A percentile compares a stretch with the other conserved stretches of the same genome.
phyloP scores from a whole-genome alignment of 2,797 vertebrate genomes.

The Sandelia bainsii region DNA sequence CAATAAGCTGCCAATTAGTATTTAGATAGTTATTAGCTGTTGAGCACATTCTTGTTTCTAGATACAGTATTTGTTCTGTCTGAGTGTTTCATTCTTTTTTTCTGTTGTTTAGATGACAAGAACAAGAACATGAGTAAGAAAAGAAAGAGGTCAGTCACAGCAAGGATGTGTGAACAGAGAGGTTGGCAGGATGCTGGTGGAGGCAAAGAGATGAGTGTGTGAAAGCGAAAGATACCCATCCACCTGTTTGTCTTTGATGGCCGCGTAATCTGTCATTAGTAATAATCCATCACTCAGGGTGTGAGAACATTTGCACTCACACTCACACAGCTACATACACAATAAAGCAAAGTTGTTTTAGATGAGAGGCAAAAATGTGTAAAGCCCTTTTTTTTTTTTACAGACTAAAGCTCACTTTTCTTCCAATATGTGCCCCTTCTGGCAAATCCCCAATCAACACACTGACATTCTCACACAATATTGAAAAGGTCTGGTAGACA shows the following conservation, averaged over 20 bases:
- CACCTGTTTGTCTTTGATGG: conserved; percentile 54
- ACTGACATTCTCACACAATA: conserved; percentile 72
- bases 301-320: conserved; percentile 9
- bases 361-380: conserved; percentile 43
- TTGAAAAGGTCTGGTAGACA: conserved; percentile 78
- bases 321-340: conserved; percentile 1
- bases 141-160: conserved; percentile 38
- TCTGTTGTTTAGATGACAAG: conserved; percentile 15
- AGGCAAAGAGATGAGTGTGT: conserved; percentile 25
- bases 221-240: conserved; percentile 33
- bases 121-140: conserved; percentile 17
- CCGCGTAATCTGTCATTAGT: conserved; percentile 38
- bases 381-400: conserved; percentile 18
- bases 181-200: conserved; percentile 37
- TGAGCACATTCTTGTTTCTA: conserved; percentile 23
- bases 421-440: conserved; percentile 48
- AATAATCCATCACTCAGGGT: conserved; percentile 41
- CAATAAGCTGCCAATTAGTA: conserved; percentile 40
- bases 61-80: conserved; percentile 7
- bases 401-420: conserved; percentile 57
- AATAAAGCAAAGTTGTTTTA: conserved; percentile 37
- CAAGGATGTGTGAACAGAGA: conserved; percentile 33
- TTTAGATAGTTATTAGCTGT: conserved; percentile 40
- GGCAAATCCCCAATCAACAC: conserved; percentile 74
- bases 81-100: not conserved